Evolutionary conservation across 92 coral and sea anemone species (phyloP).

Genomic region (Paragorgia papillata): DNA sequence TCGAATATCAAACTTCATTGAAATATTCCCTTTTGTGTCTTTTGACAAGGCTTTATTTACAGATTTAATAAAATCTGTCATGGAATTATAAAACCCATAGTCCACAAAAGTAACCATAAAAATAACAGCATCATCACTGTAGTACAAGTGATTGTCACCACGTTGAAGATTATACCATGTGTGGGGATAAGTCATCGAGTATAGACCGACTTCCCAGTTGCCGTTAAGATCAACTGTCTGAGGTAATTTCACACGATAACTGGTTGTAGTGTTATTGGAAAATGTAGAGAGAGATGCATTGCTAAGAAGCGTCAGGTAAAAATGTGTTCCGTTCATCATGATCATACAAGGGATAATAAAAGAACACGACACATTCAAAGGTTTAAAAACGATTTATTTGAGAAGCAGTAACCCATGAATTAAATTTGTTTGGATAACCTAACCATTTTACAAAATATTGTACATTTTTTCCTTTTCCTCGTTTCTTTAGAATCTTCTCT

Average conservation of each 20-base stretch:
- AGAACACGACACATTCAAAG: too few species aligned
- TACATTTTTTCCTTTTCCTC: slow-evolving; percentile 27
- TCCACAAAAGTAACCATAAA: too few species aligned
- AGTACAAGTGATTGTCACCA: background rate
- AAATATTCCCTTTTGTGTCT: background rate
- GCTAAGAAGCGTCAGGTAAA: too few species aligned
- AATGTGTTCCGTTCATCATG: too few species aligned
- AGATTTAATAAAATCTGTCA: background rate
- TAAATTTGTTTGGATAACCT: slow-evolving; percentile 55
- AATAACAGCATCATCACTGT: background rate
- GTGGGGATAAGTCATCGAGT: background rate
- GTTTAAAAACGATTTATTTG: too few species aligned
- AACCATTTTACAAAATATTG: slow-evolving; percentile 56
- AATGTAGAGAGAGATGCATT: slow-evolving; percentile 1
- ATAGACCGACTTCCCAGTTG: slow-evolving; percentile 36
- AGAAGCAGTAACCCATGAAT: slow-evolving; percentile 50
- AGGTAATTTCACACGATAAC: slow-evolving; percentile 25
- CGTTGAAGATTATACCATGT: slow-evolving; percentile 30
- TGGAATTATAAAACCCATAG: background rate
- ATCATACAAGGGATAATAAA: too few species aligned
- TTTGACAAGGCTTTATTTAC: background rate
- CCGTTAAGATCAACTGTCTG: slow-evolving; percentile 10
- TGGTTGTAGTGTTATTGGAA: slow-evolving; percentile 26
- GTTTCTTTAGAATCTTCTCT: too few species aligned
- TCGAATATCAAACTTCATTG: background rate